phyloP scores from a whole-genome alignment of 2,797 vertebrate species.

The Meriones psammophilus region DNA sequence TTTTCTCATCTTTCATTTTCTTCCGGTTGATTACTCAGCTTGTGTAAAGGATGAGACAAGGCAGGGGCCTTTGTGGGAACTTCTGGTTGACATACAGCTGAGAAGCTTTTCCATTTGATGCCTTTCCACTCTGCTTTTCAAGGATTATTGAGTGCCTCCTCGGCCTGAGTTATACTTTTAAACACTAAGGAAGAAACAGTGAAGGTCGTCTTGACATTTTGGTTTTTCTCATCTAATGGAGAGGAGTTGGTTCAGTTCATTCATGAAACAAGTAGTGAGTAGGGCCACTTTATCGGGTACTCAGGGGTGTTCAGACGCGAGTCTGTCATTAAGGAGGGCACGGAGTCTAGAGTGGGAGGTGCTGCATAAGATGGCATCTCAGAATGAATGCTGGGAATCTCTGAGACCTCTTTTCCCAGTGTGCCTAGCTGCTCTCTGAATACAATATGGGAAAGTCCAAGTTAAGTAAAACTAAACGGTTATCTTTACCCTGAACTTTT shows the following conservation, averaged over 20 bases:
- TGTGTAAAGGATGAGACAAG: slow-evolving; percentile 17
- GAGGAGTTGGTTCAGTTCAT: background rate
- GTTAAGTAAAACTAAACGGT: background rate
- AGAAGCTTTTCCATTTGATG: background rate
- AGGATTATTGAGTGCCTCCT: slow-evolving; percentile 17
- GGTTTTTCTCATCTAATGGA: slow-evolving; percentile 13
- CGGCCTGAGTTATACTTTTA: slow-evolving; percentile 15
- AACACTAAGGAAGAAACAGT: background rate
- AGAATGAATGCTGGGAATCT: background rate
- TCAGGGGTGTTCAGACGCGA: background rate
- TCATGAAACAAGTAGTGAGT: background rate
- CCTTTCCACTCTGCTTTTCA: background rate
- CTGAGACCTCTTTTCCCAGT: background rate
- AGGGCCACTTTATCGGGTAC: background rate
- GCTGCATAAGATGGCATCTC: background rate
- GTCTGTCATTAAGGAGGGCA: background rate
- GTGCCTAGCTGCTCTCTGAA: background rate
- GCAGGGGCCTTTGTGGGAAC: background rate
- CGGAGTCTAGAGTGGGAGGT: background rate
- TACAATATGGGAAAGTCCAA: background rate
- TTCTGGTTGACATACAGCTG: background rate
- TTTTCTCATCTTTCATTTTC: slow-evolving; percentile 44
- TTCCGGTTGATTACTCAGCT: background rate
- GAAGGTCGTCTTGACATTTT: slow-evolving; percentile 44
- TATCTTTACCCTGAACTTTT: slow-evolving; percentile 11